Conservation (phyloP, 2,113 vertebrate species). For the Callipepla californica region DNA sequence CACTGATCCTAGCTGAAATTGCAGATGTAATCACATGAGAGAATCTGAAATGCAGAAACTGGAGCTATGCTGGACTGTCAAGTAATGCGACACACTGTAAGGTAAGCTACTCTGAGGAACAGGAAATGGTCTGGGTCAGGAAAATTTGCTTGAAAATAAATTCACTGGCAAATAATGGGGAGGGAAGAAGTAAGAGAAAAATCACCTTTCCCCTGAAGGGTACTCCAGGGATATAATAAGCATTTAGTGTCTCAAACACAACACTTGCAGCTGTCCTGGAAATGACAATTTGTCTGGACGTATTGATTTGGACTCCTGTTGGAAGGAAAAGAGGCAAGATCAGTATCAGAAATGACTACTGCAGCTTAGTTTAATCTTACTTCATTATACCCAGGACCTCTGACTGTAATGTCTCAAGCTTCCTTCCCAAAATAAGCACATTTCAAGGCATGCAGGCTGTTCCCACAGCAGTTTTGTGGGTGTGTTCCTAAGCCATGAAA, state of each 20-base stretch:
- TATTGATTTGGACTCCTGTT: conserved; percentile 62
- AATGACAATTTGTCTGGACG: conserved; percentile 51
- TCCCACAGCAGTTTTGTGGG: background rate
- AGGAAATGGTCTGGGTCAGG: background rate
- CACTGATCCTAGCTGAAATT: background rate
- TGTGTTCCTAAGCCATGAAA: background rate
- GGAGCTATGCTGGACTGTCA: background rate
- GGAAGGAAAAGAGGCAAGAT: background rate
- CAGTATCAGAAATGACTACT: background rate
- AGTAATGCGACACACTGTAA: background rate
- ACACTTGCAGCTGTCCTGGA: conserved; percentile 54
- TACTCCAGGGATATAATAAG: conserved; percentile 73
- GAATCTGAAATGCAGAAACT: background rate
- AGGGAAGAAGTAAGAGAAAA: background rate
- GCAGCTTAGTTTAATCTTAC: background rate
- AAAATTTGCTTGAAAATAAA: background rate
- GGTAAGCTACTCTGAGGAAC: background rate
- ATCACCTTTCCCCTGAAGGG: conserved; percentile 75
- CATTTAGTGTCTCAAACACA: conserved; percentile 64
- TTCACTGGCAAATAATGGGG: background rate
- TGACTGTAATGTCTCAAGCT: background rate
- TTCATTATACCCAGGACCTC: background rate
- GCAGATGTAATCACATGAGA: background rate
- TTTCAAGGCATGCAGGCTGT: background rate
- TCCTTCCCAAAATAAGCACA: background rate